Conservation (phyloP, 2,888 invertebrate genomes). For the Oithona nana region DNA sequence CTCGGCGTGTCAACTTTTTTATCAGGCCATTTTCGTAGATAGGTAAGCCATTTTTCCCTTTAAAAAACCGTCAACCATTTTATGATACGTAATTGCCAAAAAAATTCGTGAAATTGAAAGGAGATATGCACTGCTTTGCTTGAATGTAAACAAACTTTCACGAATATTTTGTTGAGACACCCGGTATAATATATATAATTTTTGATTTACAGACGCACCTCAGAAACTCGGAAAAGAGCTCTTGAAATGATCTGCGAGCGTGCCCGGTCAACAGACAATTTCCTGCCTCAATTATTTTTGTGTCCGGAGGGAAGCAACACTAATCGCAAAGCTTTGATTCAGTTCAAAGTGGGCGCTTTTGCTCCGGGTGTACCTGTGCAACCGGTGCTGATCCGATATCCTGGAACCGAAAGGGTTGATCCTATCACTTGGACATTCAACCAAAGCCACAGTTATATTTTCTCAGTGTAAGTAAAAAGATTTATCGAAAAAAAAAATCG, state of each 20-base stretch:
- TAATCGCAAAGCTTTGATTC: slow-evolving; percentile 60
- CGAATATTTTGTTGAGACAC: too few species aligned
- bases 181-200: too few species aligned
- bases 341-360: slow-evolving; percentile 75
- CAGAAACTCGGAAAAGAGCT: slow-evolving; percentile 2
- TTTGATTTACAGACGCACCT: slow-evolving; percentile 2
- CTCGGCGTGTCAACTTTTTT: background rate
- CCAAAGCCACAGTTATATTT: slow-evolving; percentile 8
- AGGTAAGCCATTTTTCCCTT: slow-evolving; percentile 9
- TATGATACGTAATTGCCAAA: too few species aligned
- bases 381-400: slow-evolving; percentile 76
- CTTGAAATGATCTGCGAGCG: slow-evolving; percentile 5
- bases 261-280: background rate
- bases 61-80: too few species aligned
- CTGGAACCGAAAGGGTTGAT: slow-evolving; percentile 50
- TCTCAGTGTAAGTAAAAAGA: too few species aligned
- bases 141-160: too few species aligned
- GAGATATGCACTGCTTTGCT: too few species aligned
- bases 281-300: slow-evolving; percentile 42
- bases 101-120: too few species aligned
- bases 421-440: slow-evolving; percentile 89
- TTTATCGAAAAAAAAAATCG: too few species aligned
- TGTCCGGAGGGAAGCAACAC: slow-evolving; percentile 95
- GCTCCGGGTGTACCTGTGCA: slow-evolving; percentile 88
- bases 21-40: slow-evolving; percentile 11